Percentiles rank a stretch among this genome's conserved stretches.
phyloP scores from a whole-genome alignment of 1,140 invertebrate genomes.

The Hydropsyche tenuis region DNA sequence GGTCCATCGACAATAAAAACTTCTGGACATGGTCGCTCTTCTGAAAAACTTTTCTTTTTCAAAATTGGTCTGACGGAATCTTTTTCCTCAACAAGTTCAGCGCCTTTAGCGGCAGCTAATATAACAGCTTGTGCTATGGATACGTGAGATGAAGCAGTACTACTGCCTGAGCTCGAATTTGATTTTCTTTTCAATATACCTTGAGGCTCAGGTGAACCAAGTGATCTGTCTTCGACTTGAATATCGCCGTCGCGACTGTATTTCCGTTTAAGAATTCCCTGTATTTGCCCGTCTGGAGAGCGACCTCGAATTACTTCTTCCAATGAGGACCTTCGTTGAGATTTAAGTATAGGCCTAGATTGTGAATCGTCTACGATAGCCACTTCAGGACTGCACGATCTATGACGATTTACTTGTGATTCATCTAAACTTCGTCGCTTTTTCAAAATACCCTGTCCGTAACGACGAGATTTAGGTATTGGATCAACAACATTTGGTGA shows the following conservation, averaged over 20 bases:
- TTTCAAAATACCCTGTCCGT: conserved; percentile 79
- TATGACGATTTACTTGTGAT: conserved; percentile 70
- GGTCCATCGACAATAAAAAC: conserved; percentile 62
- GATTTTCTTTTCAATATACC: conserved; percentile 79
- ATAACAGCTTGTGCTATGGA: conserved; percentile 75
- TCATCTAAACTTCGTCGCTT: conserved; percentile 81
- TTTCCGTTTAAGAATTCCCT: conserved; percentile 62
- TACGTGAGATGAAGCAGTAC: conserved; percentile 67
- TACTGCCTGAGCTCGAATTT: conserved; percentile 65
- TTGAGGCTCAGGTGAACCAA: conserved; percentile 71
- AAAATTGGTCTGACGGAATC: conserved; percentile 78
- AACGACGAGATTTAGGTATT: conserved; percentile 62
- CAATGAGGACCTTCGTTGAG: conserved; percentile 71
- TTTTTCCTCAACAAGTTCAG: conserved; percentile 65
- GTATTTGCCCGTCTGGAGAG: conserved; percentile 65
- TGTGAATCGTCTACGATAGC: conserved; percentile 66
- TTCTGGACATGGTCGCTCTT: conserved; percentile 61
- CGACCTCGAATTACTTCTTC: conserved; percentile 69
- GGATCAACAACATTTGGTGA: conserved; percentile 71
- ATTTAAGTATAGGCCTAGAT: conserved; percentile 72
- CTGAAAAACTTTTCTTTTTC: conserved; percentile 77
- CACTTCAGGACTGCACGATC: conserved; percentile 73
- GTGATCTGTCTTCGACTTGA: conserved; percentile 57
- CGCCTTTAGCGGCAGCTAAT: conserved; percentile 68
- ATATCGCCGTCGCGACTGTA: conserved; percentile 60